Evolutionary conservation across 1,140 invertebrate species (phyloP), one percentile per base, ranked within the genome.

Genomic region (Dufourea novaeangliae): DNA sequence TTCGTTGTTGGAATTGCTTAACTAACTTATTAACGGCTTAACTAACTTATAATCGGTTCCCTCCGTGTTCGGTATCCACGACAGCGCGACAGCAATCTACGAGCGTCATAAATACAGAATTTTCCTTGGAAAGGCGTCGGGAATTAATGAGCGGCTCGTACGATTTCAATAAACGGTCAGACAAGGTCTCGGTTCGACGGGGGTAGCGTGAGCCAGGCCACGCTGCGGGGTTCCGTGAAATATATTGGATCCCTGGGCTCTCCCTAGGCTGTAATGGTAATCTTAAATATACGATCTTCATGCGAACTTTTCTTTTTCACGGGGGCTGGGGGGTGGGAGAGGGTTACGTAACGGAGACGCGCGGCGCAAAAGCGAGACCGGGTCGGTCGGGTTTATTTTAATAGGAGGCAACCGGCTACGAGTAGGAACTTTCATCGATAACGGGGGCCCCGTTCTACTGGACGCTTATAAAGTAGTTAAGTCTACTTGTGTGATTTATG

Each of bases 391-490:
- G 50, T 71, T 84, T 83, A 84, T 84, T 84, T 84, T 76, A 84
- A 84, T 75, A 78, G 75, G 56, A 61, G 61, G 56, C 54, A 50
- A 25, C 61, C 6, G n/a, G 67, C 54, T 32, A 1, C 14, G 39
- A 79, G 64, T 67, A 52, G 76, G 64, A 83, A 84, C 71, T 83
- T 84, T 84, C 63, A 78, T 74, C 82, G 82, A 84, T 84, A 84
- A 84, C 81, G 75, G 76, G 63, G 62, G n/a, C n/a, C 76, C 77
- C 37, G 59, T 27, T 46, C 61, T 44, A 22, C 10, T 67, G 75
- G 78, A 78, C 69, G 70, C 56, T 83, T 83, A 72, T 79, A 83
- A 84, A 84, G 82, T 72, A 84, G 82, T 84, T 80, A 83, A 83
- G 82, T 83, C 71, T 44, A 39, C 41, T 44, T 56, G 61, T 80